Percentiles rank a stretch among this genome's conserved stretches.
Evolutionary conservation across 2,113 vertebrate species (phyloP).

Genomic region (Pantherophis guttatus): DNA sequence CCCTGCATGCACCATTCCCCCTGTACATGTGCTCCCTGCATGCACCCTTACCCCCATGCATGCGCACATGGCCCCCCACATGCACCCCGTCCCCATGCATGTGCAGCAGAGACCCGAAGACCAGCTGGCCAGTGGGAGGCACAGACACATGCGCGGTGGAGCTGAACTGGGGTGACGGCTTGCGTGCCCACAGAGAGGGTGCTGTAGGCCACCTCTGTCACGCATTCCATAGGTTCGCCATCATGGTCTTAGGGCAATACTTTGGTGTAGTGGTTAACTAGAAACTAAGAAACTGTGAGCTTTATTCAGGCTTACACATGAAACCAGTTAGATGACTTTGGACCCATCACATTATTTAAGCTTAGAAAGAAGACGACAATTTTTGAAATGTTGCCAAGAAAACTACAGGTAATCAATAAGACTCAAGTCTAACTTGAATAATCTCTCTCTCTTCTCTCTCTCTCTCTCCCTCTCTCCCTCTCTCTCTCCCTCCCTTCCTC

Average conservation of each 20-base stretch:
- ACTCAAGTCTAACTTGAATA: background rate
- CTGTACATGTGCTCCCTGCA: too few relatives aligned
- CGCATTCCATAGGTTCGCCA: too few relatives aligned
- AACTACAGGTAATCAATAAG: background rate
- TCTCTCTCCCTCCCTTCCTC: background rate
- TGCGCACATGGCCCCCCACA: too few relatives aligned
- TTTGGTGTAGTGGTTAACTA: background rate
- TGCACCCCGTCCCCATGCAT: too few relatives aligned
- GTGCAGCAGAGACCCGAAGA: too few relatives aligned
- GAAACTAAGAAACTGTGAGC: background rate
- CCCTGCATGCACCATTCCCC: too few relatives aligned
- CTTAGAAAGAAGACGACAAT: background rate
- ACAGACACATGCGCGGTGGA: rapidly evolving
- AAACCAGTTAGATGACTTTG: background rate
- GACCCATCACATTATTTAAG: background rate
- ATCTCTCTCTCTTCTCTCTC: background rate
- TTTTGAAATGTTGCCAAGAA: background rate
- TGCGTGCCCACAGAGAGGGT: too few relatives aligned
- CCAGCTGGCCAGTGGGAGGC: too few relatives aligned
- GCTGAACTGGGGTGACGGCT: too few relatives aligned
- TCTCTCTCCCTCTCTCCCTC: background rate
- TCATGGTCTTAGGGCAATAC: background rate
- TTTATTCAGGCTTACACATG: background rate
- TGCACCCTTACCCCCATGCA: too few relatives aligned
- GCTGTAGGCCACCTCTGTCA: too few relatives aligned